These are phyloP conservation scores for Dendrolimus houi DNA, from an alignment of 2,888 invertebrate species.

Conservation along the genomic window DNA sequence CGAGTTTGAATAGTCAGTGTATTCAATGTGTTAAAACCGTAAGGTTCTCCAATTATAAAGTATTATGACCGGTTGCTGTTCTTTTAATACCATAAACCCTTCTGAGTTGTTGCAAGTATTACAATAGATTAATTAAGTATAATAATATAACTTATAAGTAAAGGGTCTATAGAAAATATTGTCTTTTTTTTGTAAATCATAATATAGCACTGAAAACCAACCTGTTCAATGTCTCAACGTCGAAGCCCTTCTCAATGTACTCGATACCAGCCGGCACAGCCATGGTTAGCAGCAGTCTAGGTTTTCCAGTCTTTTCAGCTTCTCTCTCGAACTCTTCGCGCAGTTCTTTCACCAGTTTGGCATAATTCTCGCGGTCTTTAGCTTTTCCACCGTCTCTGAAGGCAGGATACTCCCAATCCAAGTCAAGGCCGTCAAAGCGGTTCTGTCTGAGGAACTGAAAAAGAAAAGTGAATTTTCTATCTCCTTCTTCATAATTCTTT, in stretches of 20 bases:
- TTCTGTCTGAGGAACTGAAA: slow-evolving; percentile 87
- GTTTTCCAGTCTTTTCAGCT: slow-evolving; percentile 87
- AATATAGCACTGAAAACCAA: slow-evolving; percentile 45
- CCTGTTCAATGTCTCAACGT: slow-evolving; percentile 90
- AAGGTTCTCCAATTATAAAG: no score
- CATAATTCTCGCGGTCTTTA: slow-evolving; percentile 91
- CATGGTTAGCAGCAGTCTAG: slow-evolving; percentile 89
- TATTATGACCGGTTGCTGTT: no score
- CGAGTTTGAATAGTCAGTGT: no score
- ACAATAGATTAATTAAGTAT: no score
- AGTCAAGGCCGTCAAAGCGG: slow-evolving; percentile 94
- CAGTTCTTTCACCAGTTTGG: slow-evolving; percentile 90
- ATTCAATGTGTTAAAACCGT: no score
- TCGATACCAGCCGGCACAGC: slow-evolving; percentile 96
- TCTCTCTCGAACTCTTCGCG: slow-evolving; percentile 93
- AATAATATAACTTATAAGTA: no score
- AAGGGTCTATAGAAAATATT: no score
- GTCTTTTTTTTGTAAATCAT: no score
- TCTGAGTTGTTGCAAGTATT: no score
- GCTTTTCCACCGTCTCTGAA: slow-evolving; percentile 88
- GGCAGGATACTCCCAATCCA: slow-evolving; percentile 94
- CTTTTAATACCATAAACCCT: no score
- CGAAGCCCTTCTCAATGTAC: slow-evolving; percentile 95
- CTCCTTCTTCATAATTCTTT: no score
- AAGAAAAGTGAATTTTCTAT: not conserved